A percentile compares a stretch with the other conserved stretches of the same genome.
phyloP scores from a whole-genome alignment of 30 jellyfish, hydroid and myxozoan genomes.

The Clytia hemisphaerica region DNA sequence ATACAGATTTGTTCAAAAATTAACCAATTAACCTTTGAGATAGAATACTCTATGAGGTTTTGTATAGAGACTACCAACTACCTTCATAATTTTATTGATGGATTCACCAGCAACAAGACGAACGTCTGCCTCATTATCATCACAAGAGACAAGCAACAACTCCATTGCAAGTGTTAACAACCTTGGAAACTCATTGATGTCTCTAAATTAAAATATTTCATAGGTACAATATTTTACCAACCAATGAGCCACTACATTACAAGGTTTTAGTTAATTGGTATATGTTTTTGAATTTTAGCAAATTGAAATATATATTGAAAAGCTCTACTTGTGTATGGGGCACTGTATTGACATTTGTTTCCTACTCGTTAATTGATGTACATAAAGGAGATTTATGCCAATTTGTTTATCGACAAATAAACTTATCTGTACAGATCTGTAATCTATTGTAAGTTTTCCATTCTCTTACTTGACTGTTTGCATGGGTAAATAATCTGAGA shows the following conservation, averaged over 20 bases:
- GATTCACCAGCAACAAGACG: conserved; percentile 94
- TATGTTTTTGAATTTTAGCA: too few relatives aligned
- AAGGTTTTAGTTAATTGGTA: too few relatives aligned
- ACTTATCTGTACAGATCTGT: neutral
- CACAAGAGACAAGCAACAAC: conserved; percentile 69
- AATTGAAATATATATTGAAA: too few relatives aligned
- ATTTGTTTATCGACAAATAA: too few relatives aligned
- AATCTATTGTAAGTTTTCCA: neutral
- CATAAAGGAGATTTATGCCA: too few relatives aligned
- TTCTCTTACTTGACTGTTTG: conserved; percentile 56
- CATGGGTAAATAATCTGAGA: conserved; percentile 77
- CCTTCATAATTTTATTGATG: conserved; percentile 76
- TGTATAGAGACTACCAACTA: neutral
- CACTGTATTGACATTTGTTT: too few relatives aligned
- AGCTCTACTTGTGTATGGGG: too few relatives aligned
- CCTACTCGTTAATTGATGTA: too few relatives aligned
- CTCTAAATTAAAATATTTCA: too few relatives aligned
- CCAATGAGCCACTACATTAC: too few relatives aligned
- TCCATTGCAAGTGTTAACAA: conserved; percentile 68
- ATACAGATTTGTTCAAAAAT: too few relatives aligned
- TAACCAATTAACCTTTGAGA: neutral
- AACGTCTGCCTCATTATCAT: conserved; percentile 91
- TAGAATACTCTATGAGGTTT: neutral
- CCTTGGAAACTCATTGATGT: conserved; percentile 63
- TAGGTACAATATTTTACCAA: too few relatives aligned